A percentile compares a stretch with the other conserved stretches of the same genome.
Evolutionary conservation across 2,797 vertebrate genomes (phyloP).

Genomic region (Gallinago stenura): DNA sequence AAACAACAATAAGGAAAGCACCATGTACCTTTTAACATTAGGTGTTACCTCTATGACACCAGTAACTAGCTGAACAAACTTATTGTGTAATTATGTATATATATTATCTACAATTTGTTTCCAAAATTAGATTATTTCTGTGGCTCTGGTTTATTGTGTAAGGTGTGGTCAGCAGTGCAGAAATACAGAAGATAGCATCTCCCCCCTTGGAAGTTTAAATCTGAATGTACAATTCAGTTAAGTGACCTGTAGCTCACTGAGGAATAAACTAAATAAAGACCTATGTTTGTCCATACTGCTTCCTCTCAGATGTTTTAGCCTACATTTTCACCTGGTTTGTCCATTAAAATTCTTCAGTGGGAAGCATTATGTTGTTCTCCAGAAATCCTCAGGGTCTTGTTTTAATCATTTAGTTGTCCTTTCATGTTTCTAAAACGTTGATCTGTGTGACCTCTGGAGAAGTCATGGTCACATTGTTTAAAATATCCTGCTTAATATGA

Average conservation of each 20-base stretch:
- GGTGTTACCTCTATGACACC: not conserved
- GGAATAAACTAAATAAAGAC: not conserved
- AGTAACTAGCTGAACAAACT: not conserved
- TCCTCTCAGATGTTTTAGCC: not conserved
- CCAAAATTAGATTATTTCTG: not conserved
- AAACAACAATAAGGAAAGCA: not conserved
- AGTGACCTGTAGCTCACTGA: too few species aligned
- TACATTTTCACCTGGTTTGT: not conserved
- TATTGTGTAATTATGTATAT: accelerated
- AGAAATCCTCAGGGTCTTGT: conserved; percentile 13
- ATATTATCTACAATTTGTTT: not conserved
- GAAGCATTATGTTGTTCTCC: not conserved
- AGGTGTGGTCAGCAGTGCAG: not conserved
- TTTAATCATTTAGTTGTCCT: not conserved
- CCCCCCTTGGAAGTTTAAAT: not conserved
- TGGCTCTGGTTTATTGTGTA: not conserved
- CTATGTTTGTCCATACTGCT: not conserved
- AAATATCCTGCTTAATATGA: not conserved
- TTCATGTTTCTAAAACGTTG: not conserved
- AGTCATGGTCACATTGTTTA: not conserved
- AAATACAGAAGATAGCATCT: not conserved
- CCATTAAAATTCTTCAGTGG: not conserved
- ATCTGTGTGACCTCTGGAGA: not conserved
- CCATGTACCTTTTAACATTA: not conserved
- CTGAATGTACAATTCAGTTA: not conserved